A percentile compares a stretch with the other conserved stretches of the same genome.
phyloP scores from a whole-genome alignment of 1,140 invertebrate genomes.

The Sycobia sp. region DNA sequence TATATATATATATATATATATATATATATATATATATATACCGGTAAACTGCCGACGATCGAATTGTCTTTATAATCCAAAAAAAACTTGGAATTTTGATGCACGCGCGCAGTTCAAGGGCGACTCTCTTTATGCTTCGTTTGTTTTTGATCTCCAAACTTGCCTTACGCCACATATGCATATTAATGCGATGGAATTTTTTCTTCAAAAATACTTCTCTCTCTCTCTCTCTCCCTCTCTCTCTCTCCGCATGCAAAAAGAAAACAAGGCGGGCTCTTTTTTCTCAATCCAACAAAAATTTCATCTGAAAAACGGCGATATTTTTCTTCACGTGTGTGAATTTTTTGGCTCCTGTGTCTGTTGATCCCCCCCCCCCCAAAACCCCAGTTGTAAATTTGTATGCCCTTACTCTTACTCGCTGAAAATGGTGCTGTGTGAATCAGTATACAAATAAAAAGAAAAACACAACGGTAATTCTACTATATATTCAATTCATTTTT shows the following conservation, averaged over 20 bases:
- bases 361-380: too few species aligned
- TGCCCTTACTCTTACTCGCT: too few species aligned
- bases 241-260: constrained; percentile 43
- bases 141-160: constrained; percentile 17
- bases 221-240: constrained; percentile 21
- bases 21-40: too few species aligned
- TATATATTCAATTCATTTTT: constrained; percentile 29
- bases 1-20: too few species aligned
- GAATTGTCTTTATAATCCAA: constrained; percentile 11
- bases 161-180: too few species aligned
- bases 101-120: constrained; percentile 1
- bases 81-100: constrained; percentile 9
- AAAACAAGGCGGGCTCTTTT: constrained; percentile 45
- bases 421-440: constrained; percentile 8
- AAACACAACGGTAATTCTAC: constrained; percentile 52
- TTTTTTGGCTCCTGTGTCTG: too few species aligned
- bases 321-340: too few species aligned
- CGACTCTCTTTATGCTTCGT: not conserved
- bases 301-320: constrained; percentile 29
- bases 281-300: constrained; percentile 12
- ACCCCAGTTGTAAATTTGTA: too few species aligned
- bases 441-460: constrained; percentile 43
- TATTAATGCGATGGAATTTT: too few species aligned
- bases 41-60: constrained; percentile 9
- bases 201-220: too few species aligned